These are phyloP conservation scores for Onychomys torridus DNA, from an alignment of 2,797 vertebrate genomes.

Conservation along the genomic window DNA sequence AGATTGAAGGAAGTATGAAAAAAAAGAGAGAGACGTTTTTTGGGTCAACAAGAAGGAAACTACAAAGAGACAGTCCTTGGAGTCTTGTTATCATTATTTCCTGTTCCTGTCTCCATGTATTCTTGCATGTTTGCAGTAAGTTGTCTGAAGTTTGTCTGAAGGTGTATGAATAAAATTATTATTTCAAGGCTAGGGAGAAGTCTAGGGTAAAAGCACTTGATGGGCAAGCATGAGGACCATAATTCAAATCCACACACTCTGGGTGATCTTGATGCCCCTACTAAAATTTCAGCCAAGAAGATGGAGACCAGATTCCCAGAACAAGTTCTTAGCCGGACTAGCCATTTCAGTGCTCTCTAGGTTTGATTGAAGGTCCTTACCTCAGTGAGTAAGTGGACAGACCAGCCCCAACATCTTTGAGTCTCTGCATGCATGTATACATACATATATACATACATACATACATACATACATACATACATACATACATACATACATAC, in stretches of 20 bases:
- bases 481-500: not conserved
- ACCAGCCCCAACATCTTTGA: not conserved
- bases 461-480: too few relatives aligned
- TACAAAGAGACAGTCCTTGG: not conserved
- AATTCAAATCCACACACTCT: not conserved
- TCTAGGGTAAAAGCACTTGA: not conserved
- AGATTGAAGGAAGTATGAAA: not conserved
- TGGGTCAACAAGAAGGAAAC: not conserved
- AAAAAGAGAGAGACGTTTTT: not conserved
- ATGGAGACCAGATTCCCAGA: not conserved
- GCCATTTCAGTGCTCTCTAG: not conserved
- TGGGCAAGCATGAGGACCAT: not conserved
- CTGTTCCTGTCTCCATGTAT: not conserved
- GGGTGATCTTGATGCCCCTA: not conserved
- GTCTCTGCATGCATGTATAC: fast-evolving
- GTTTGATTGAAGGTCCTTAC: not conserved
- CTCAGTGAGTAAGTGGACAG: not conserved
- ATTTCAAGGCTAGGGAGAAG: not conserved
- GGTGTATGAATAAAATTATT: not conserved
- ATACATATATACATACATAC: not conserved
- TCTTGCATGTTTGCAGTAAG: not conserved
- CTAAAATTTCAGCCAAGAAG: not conserved
- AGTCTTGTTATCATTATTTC: not conserved
- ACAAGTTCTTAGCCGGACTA: not conserved
- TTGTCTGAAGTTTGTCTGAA: slow-evolving; percentile 23